Evolutionary conservation across 1,140 invertebrate genomes (phyloP), one percentile per base, ranked within the genome.

Genomic region (Pogonomyrmex barbatus): DNA sequence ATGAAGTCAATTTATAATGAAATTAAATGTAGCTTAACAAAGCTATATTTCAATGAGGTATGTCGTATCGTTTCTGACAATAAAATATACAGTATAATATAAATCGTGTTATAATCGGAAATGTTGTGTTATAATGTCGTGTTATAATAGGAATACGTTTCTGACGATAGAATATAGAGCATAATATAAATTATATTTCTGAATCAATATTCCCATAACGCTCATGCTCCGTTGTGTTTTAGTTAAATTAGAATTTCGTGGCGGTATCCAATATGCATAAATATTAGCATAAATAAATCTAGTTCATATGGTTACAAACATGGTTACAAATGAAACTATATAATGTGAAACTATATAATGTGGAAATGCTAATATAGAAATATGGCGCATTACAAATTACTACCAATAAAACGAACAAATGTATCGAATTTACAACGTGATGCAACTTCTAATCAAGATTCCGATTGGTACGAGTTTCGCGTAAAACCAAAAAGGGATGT

Each of bases 221-320:
- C 42, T 36, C 63, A 77, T 77, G 10, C 4, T 8, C 30, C 75
- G 63, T 8, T 36, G 12, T 63, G 58, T 33, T 77, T 77, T 63
- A 77, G 75, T 47, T 60, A 77, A 77, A 77, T 77, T 63, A 77
- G 30, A 77, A 77, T 63, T 77, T 63, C 42, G 30, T 30, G 36
- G 14, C 39, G 6, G 14, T 50, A 45, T 47, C 30, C 39, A 77
- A 60, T 36, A 62, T 14, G 12, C 17, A 47, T 68, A 68, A 68
- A 77, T 63, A 17, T 62, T 63, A 63, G 9, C 42, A 47, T 63
- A 77, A 77, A 77, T 77, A 77, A 63, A 63, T 77, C 8, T 47
- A 47, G 63, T 77, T 58, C 14, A 4, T 24, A 47, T 62, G 12
- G 58, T 24, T 24, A 24, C 24, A 4, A 33, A 77, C 56, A 63